Percentiles rank a stretch among this genome's conserved stretches.
Conservation (phyloP, 2,113 vertebrate species). For the Saguinus midas region DNA sequence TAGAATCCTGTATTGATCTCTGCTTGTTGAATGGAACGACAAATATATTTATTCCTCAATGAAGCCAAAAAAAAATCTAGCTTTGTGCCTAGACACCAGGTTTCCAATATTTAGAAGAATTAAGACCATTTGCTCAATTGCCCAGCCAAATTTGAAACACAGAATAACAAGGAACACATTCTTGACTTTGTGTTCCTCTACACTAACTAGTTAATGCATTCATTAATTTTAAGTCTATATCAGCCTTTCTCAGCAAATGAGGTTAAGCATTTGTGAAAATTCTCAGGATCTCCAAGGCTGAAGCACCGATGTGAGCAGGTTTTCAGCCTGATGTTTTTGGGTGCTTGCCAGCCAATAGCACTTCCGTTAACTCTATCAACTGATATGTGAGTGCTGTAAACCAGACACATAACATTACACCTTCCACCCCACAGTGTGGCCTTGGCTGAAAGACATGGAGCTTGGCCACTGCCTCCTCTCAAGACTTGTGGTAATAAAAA, state of each 20-base stretch:
- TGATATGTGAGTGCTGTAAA: background rate
- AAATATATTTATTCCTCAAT: background rate
- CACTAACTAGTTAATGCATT: background rate
- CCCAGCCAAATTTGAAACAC: background rate
- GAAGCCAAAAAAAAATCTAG: background rate
- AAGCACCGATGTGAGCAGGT: background rate
- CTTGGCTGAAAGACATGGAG: accelerated
- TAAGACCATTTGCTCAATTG: background rate
- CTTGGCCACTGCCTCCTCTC: accelerated
- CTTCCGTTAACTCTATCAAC: background rate
- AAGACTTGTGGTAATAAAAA: background rate
- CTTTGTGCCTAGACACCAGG: background rate
- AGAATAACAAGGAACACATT: background rate
- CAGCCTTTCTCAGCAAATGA: background rate
- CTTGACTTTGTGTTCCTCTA: background rate
- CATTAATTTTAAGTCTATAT: background rate
- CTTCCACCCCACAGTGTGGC: background rate
- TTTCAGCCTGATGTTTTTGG: background rate
- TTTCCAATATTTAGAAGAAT: background rate
- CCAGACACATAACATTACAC: background rate
- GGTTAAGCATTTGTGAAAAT: background rate
- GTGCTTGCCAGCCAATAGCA: background rate
- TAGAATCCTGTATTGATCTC: background rate
- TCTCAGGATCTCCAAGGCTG: background rate
- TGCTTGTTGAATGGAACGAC: background rate